These are phyloP conservation scores for Axinella damicornis DNA, from an alignment of 37 sponge, comb jelly and placozoan species.

Conservation along the genomic window DNA sequence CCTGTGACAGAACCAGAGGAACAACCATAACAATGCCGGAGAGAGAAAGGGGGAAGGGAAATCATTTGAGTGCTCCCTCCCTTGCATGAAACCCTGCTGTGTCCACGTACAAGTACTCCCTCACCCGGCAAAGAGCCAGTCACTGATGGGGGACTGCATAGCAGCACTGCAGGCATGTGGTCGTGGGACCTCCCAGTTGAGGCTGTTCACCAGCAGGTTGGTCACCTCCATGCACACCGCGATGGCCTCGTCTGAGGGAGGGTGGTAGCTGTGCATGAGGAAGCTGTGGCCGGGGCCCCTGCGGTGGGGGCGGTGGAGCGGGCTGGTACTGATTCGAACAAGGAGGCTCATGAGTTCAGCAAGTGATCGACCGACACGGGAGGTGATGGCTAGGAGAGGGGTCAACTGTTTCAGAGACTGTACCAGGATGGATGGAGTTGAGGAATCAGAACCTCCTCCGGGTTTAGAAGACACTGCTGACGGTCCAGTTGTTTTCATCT, in stretches of 20 bases:
- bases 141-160: conserved; percentile 29
- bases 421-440: conserved; percentile 3
- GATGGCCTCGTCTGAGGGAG: conserved; percentile 57
- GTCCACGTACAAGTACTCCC: not conserved
- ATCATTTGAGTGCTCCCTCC: too few relatives aligned
- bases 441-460: too few relatives aligned
- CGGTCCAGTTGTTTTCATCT: too few relatives aligned
- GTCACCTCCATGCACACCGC: conserved; percentile 55
- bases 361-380: conserved; percentile 73
- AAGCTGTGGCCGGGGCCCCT: conserved; percentile 21
- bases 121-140: conserved; percentile 77
- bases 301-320: conserved; percentile 47
- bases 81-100: too few relatives aligned
- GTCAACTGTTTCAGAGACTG: conserved; percentile 59
- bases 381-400: conserved; percentile 69
- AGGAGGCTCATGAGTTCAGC: conserved; percentile 83
- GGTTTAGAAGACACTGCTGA: too few relatives aligned
- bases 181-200: conserved; percentile 67
- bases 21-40: too few relatives aligned
- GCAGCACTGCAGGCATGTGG: conserved; percentile 18
- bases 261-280: conserved; percentile 9
- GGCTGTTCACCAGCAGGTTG: conserved; percentile 57
- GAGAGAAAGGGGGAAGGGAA: too few relatives aligned
- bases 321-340: conserved; percentile 63
- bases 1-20: conserved; percentile 4